Evolutionary conservation across 2,113 vertebrate species (phyloP).

Genomic region (Thermophis baileyi): DNA sequence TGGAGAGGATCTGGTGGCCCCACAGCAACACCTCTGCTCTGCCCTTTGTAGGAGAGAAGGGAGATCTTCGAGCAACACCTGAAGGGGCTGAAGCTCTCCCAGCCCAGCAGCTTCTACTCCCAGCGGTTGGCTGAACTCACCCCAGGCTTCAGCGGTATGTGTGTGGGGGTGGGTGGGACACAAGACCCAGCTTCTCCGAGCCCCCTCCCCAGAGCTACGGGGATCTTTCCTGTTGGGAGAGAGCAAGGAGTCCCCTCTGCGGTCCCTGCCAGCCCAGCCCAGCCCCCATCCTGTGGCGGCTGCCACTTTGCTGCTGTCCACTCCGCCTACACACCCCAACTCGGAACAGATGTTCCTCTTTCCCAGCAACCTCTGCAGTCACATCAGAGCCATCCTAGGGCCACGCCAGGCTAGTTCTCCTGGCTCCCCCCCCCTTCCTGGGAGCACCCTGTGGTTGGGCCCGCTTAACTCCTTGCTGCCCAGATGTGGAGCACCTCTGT

Average conservation of each 20-base stretch:
- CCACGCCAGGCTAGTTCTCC: constrained; percentile 1
- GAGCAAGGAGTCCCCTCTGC: constrained; percentile 48
- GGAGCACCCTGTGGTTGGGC: constrained; percentile 27
- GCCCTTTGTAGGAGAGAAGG: constrained; percentile 80
- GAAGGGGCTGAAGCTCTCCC: constrained; percentile 89
- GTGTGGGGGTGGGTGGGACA: neutral
- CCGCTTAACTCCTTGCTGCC: constrained; percentile 3
- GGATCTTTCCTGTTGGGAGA: constrained; percentile 43
- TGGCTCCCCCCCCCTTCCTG: constrained; percentile 11
- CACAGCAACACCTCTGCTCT: neutral
- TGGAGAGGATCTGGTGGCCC: neutral
- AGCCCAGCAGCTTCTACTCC: constrained; percentile 84
- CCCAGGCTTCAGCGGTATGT: constrained; percentile 92
- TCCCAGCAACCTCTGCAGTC: neutral
- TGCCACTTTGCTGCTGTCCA: constrained; percentile 42
- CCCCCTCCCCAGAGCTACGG: neutral
- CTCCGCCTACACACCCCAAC: constrained; percentile 43
- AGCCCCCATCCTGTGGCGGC: constrained; percentile 49
- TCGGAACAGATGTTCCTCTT: constrained; percentile 42
- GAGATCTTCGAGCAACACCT: constrained; percentile 97
- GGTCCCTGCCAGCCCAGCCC: constrained; percentile 27
- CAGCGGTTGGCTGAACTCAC: constrained; percentile 91
- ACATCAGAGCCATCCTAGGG: neutral
- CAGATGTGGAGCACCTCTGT: neutral
- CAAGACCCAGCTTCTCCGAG: neutral